A percentile compares a stretch with the other conserved stretches of the same genome.
Evolutionary conservation across 2,888 invertebrate genomes (phyloP).

Genomic region (Phyllotreta cruciferae): DNA sequence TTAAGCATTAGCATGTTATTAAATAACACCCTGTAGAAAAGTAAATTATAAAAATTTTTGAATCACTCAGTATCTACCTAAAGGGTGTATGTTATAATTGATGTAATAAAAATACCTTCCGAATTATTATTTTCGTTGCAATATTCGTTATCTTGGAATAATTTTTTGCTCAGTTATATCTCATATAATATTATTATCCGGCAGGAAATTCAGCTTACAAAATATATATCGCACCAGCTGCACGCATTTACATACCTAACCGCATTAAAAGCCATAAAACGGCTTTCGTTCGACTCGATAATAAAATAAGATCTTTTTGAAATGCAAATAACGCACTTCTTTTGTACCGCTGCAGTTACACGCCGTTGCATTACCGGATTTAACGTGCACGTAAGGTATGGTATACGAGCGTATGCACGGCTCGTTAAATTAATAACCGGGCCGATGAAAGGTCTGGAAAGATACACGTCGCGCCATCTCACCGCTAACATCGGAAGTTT

Average conservation of each 20-base stretch:
- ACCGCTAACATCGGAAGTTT: conserved; percentile 39
- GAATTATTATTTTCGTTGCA: too few species aligned
- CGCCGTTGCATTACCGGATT: not conserved
- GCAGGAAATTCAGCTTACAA: too few species aligned
- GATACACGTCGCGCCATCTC: conserved; percentile 47
- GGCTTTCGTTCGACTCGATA: conserved; percentile 5
- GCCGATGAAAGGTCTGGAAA: conserved; percentile 8
- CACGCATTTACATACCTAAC: conserved; percentile 5
- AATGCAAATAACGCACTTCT: conserved; percentile 20
- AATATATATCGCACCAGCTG: not conserved
- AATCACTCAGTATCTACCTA: too few species aligned
- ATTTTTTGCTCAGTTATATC: too few species aligned
- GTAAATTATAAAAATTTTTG: too few species aligned
- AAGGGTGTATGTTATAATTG: too few species aligned
- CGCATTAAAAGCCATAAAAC: not conserved
- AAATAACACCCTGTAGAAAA: too few species aligned
- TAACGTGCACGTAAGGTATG: conserved; percentile 10
- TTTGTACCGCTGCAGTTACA: not conserved
- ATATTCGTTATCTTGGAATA: too few species aligned
- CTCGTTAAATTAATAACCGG: not conserved
- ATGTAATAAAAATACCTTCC: too few species aligned
- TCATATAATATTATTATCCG: too few species aligned
- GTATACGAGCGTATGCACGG: not conserved
- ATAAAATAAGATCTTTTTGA: conserved; percentile 19
- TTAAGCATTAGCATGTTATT: too few species aligned